Evolutionary conservation across 2,797 vertebrate species (phyloP), one percentile per base, ranked within the genome.

Genomic region (Mycteria americana): DNA sequence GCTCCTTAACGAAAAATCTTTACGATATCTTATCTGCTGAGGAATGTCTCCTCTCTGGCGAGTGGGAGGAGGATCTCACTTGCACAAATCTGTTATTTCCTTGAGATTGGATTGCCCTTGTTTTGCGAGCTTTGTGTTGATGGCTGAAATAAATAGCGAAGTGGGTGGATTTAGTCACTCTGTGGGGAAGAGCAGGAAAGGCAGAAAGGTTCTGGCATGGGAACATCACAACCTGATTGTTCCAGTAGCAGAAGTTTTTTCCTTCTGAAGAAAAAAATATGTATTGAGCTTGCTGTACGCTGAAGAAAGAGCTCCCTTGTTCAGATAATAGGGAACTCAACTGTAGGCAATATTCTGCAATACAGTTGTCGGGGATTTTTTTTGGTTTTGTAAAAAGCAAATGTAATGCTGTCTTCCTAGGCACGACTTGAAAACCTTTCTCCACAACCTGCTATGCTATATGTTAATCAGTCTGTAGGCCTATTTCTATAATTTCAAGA

Each of bases 161-260:
- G 92, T 92, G 92, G 89, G 95, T 89, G 95, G 89, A 91, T 96
- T 96, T 95, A 95, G 75, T 83, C 68, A 64, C 60, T 91, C 67
- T 28, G 45, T 54, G 51, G 48, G 39, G 72, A 96, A 92, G 53
- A 93, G 79, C 45, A 85, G 53, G 82, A 89, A 89, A 96, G 82
- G 75, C 88, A 94, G 7, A 93, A 91, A 73, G 81, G 31, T 87
- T 95, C 92, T 93, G 73, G 78, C 31, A 85, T 37, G 75, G 89
- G 94, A 97, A 95, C 93, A 95, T 94, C 0, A 0, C 89, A 97
- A 85, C 91, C 91, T 88, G 78, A 85, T 93, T 94, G 91, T 85
- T 93, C 86, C 78, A 93, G 87, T n/a, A 87, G 86, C 89, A 94
- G 73, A 63, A 59, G 18, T 8, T 24, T 68, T 88, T 91, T 88